Conservation (phyloP, 2,113 vertebrate genomes). For the Parotia lawesii region DNA sequence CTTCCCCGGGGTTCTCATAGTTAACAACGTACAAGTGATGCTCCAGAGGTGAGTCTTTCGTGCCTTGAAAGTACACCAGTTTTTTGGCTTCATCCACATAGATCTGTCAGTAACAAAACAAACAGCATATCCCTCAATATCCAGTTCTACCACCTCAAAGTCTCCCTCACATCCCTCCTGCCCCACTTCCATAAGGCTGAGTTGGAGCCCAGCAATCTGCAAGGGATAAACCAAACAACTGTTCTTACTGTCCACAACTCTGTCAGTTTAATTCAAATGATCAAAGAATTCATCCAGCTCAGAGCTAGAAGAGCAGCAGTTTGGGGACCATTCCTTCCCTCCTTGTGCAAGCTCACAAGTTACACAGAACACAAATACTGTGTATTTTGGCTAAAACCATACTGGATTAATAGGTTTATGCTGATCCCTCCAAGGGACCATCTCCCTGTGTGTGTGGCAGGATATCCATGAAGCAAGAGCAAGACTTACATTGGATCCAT, state of each 20-base stretch:
- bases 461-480: neutral
- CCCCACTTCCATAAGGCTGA: neutral
- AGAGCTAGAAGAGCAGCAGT: neutral
- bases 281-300: neutral
- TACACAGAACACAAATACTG: neutral
- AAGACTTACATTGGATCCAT: constrained; percentile 78
- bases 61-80: constrained; percentile 82
- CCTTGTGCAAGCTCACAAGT: neutral
- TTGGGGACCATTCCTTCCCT: neutral
- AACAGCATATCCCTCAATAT: neutral
- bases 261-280: neutral
- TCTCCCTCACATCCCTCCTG: accelerated
- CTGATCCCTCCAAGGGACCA: neutral
- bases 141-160: neutral
- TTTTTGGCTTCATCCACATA: constrained; percentile 78
- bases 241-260: neutral
- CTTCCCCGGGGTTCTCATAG: constrained; percentile 75
- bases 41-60: constrained; percentile 80
- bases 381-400: neutral
- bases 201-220: neutral
- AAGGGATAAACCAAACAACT: neutral
- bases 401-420: neutral
- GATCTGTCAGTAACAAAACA: constrained; percentile 68
- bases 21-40: constrained; percentile 79
- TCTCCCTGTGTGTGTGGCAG: neutral